Evolutionary conservation across 2,797 vertebrate genomes (phyloP), one percentile per base, ranked within the genome.

Genomic region (Acanthis flammea): DNA sequence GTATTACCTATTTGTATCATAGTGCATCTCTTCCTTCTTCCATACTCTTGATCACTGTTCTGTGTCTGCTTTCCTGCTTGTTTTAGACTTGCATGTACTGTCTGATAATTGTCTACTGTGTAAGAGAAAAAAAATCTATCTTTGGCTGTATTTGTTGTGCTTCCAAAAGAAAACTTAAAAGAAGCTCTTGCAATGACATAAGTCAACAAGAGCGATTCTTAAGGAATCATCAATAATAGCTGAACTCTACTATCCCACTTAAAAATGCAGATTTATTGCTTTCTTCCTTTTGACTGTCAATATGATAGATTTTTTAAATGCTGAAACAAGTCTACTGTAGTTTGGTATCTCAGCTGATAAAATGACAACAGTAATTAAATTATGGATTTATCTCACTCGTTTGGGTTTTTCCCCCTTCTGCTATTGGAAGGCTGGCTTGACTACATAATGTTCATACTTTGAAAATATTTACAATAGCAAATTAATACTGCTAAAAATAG

Each of bases 141-240:
- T 80, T 87, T 53, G 24, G 10, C 22, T 65, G n/a, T 70, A 76
- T 68, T 93, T 86, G 51, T 71, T 65, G 30, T 14, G 30, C 31
- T 93, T 92, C 54, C 39, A 83, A 73, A 90, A 71, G 16, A 67
- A 82, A 93, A 91, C 87, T 51, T 47, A 86, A 90, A 89, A 82
- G 4, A 35, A 73, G 48, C 8, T 75, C 31, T 77, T 86, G 31
- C 37, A 89, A 39, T 87, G 19, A 90, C 16, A 6, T 61, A 80
- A 92, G 33, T 55, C 50, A 92, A 45, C 14, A 61, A 65, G 27
- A 68, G 28, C 50, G 55, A 78, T 84, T 72, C 41, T 72, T 75
- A 33, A 75, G 51, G 39, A 72, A 62, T 68, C 54, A 72, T 58
- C 70, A 72, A 10, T 28, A 82, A 72, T 10, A 62, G 57, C 27